Base-by-base conservation (phyloP, 2,888 invertebrate genomes). In the Entomobrya multifasciata region DNA sequence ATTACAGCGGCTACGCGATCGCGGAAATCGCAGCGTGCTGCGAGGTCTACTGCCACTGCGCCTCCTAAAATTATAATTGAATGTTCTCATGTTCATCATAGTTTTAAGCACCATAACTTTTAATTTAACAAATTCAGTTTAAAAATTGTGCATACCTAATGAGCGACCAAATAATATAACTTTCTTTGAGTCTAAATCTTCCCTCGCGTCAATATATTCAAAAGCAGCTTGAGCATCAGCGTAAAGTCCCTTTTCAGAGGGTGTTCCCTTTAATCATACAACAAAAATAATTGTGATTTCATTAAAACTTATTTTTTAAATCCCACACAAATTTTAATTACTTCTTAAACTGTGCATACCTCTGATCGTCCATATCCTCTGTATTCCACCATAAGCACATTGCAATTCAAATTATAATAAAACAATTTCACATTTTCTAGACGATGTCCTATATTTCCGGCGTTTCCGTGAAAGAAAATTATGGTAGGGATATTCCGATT, bases 371-470 rank as follows among this genome's bases (percentile, higher is more conserved):
- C 98, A 93, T 97, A 99, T 0, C 98, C 99, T 91, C 98, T 94
- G 92, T 98, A 99, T 92, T 99, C 99, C n/a, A 98, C 95, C 94
- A 98, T 95, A 67, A 98, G 93, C 90, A 98, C 94, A 92, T 99
- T 98, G 90, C 96, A 96, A 90, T 95, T 95, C 79, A 97, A 93
- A 92, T 95, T 95, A 91, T 96, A 95, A 92, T 96, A 97, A 86
- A 98, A 94, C 4, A 96, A 97, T 90, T 95, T 95, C n/a, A 96
- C 96, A 93, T 98, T 98, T 91, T 96, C 95, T 91, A 98, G 93
- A 90, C 97, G 96, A 92, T 98, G 98, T 0, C 98, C 98, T 94
- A 98, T 97, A 92, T 98, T 99, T 15, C 98, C 98, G 78, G 98
- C 98, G 94, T 98, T 99, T 6, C 98, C 98, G 94, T 99, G 98